Evolutionary conservation across 2,113 vertebrate species (phyloP).

Genomic region (Prolemur simus): DNA sequence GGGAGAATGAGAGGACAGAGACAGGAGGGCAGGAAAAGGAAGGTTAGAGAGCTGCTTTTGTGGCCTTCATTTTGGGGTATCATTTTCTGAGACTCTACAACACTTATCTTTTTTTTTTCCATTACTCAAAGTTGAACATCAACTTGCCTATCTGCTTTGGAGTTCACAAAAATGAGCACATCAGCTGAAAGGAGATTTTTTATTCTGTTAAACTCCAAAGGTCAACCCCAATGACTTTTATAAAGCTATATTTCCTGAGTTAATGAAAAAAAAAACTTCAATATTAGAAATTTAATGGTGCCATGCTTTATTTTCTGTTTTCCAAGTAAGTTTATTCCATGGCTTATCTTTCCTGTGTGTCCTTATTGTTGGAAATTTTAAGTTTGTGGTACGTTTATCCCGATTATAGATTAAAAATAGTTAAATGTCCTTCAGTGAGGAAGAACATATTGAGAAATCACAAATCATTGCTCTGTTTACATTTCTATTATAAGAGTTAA

Average conservation of each 20-base stretch:
- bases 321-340: constrained; percentile 3
- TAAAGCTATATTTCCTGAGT: constrained; percentile 5
- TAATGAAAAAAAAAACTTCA: background rate
- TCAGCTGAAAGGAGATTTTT: constrained; percentile 11
- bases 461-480: constrained; percentile 50
- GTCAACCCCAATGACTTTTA: background rate
- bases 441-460: constrained; percentile 54
- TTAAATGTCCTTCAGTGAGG: constrained; percentile 34
- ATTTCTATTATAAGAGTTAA: constrained; percentile 50
- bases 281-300: background rate
- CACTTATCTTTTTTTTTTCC: background rate
- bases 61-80: background rate
- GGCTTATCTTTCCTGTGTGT: background rate
- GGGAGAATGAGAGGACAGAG: background rate
- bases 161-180: constrained; percentile 38
- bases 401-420: background rate
- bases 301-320: background rate
- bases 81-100: background rate
- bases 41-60: background rate
- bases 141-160: constrained; percentile 31
- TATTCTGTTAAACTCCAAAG: constrained; percentile 28
- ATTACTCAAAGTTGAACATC: background rate
- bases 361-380: constrained; percentile 7
- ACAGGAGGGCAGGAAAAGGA: background rate
- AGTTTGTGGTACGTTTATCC: background rate